Evolutionary conservation across 2,113 vertebrate genomes (phyloP), one percentile per base, ranked within the genome.

Genomic region (Salvelinus alpinus): DNA sequence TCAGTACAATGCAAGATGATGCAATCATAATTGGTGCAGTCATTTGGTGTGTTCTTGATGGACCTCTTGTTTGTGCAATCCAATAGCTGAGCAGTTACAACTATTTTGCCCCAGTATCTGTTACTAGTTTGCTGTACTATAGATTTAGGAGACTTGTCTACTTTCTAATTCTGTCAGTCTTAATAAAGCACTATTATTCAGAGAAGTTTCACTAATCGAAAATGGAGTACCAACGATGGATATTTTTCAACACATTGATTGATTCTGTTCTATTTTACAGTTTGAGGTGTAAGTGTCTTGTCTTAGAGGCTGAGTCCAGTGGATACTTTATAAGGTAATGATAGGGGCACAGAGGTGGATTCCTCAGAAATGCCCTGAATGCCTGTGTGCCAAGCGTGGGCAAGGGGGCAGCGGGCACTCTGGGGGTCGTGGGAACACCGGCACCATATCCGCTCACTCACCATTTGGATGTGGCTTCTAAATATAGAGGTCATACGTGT

Each of bases 341-440:
- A 57, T 78, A 51, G 80, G 68, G 72, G 54, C 74, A 85, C 76
- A 83, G 82, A 86, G 85, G 85, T 85, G 88, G 88, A 91, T 84
- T 90, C 85, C 82, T 78, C 83, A 77, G 74, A 88, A 88, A 90
- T 89, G 88, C 87, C 88, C 87, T 47, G 67, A 77, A 88, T 88
- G 88, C 84, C 86, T 90, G 78, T 79, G 80, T 84, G 87, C 87
- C 82, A 54, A 88, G 91, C 84, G 91, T 89, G 92, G 84, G 86
- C 79, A 60, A 75, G 82, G 82, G 88, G 20, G 84, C 80, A 27
- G 73, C 62, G 89, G 88, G 89, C 87, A 89, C 86, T 91, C 80
- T 59, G 64, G 34, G 88, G 94, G 91, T 92, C 95, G 91, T 96
- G 95, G 94, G 95, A 96, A 95, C 91, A n/a, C 68, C 83, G 89